Evolutionary conservation across 2,113 vertebrate genomes (phyloP).

Genomic region (Telmatochromis brachygnathus): DNA sequence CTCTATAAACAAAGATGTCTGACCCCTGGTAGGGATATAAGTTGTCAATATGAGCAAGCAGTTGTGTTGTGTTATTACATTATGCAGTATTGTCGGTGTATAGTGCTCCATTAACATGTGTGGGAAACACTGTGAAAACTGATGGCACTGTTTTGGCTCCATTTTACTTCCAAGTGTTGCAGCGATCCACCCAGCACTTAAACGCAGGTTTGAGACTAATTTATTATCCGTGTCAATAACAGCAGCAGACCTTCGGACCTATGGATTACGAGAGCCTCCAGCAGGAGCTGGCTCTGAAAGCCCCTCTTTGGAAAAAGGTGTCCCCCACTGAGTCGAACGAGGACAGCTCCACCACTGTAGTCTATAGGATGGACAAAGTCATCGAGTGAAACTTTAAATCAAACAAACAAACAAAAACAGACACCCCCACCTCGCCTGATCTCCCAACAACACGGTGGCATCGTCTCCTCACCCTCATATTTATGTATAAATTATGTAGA

Average conservation of each 20-base stretch:
- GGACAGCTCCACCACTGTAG: conserved; percentile 96
- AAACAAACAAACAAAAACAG: not conserved
- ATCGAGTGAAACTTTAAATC: conserved; percentile 64
- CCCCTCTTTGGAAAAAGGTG: conserved; percentile 96
- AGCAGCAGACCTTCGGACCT: conserved; percentile 86
- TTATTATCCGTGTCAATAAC: conserved; percentile 89
- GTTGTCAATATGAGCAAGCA: not conserved
- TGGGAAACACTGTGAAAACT: not conserved
- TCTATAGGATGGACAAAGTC: conserved; percentile 95
- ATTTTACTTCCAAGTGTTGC: not conserved
- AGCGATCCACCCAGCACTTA: not conserved
- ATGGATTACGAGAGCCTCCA: conserved; percentile 99
- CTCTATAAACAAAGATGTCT: not conserved
- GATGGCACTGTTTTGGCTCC: not conserved
- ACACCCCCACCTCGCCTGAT: not conserved
- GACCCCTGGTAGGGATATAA: not conserved
- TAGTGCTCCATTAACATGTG: not conserved
- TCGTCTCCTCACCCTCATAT: not conserved
- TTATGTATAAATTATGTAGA: conserved; percentile 33
- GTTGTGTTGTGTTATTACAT: not conserved
- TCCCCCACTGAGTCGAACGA: conserved; percentile 86
- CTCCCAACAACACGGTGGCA: not conserved
- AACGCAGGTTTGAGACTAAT: conserved; percentile 77
- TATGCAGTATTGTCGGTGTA: not conserved
- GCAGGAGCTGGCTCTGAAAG: conserved; percentile 97